Base-by-base conservation (phyloP, 2,797 vertebrate genomes). In the Enteromius afrohamiltoni region DNA sequence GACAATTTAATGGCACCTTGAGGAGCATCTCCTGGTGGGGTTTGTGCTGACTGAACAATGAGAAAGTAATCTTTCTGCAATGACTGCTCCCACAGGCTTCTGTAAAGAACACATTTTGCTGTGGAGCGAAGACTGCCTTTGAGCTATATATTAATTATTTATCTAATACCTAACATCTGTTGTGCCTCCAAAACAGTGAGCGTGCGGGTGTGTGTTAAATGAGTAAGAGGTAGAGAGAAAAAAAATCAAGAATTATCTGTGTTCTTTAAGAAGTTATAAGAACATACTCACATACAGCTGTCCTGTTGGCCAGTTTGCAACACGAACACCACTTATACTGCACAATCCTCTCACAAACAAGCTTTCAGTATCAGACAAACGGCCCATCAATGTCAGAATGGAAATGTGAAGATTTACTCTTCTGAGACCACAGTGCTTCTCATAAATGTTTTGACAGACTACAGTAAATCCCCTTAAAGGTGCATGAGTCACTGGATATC, bases 71-170 rank as follows among this genome's bases (percentile, higher is more conserved):
- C 75, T 17, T 29, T 70, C 67, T 40, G 64, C 64, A 37, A 11
- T 67, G 14, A 75, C 71, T 76, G 47, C 40, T 34, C 40, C 64
- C 71, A 77, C 23, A 76, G 47, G 60, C 60, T 53, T 45, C 60
- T 76, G 47, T 42, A 67, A 40, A 60, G 45, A 76, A 82, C 40
- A 53, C 0, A 67, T 75, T 64, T 67, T 11, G 62, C 77, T 79
- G 37, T 79, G 29, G 29, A n/a, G 10, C 29, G 26, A 49, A 67
- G 37, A 42, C 31, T 31, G 71, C 77, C 81, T 77, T 74, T 42
- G 37, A 77, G 81, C 49, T 45, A 69, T 83, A 58, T 55, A 77
- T 82, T 74, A 64, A 82, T 68, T 69, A 83, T 83, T 83, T 77
- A 77, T 69, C 64, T 70, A 29, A 62, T 60, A 23, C 42, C 31